Base-by-base conservation (phyloP, 2,888 invertebrate genomes). In the Apodemia duryi region DNA sequence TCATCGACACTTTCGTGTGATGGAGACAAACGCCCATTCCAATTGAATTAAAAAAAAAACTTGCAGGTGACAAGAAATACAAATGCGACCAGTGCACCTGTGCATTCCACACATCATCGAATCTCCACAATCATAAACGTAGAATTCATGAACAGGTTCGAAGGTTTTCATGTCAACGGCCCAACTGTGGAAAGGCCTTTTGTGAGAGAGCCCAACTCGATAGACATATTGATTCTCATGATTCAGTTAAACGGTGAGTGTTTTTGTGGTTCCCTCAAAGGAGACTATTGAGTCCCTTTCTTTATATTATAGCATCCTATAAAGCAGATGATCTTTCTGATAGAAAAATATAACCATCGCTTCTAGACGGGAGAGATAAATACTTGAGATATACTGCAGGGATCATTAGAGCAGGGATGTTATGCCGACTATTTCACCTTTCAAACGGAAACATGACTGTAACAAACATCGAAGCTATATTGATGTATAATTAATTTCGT, bases 1-100 rank as follows among this genome's bases (percentile, higher is more conserved):
- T 21, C 21, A 21, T 21, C 21, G 21, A 21, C 21, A 21, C 21
- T 21, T 21, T 21, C 21, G 21, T 21, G 21, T 21, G 21, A 21
- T 21, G 21, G 21, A 21, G 21, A 21, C 21, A 21, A 21, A 21
- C 21, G 21, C 21, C 21, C 21, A 21, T 21, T 21, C 21, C 21
- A 21, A 21, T 43, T 43, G 43, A 3, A 11, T 43, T 11, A 11
- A 43, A 43, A 43, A 2, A 43, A 43, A 11, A 57, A 6, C 0
- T 35, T 32, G n/a, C 73, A 87, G 86, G 82, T 41, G 69, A 76
- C 9, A 85, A 84, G 64, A 64, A 72, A 28, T 87, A 77, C 70
- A 80, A 83, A 41, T 88, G 88, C 66, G 78, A 81, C 35, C 75
- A 75, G 49, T 88, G 88, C 41, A 71, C 82, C 0, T 63, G 71